phyloP scores from a whole-genome alignment of 2,888 invertebrate genomes.

The Fissipunctia ypsillon region DNA sequence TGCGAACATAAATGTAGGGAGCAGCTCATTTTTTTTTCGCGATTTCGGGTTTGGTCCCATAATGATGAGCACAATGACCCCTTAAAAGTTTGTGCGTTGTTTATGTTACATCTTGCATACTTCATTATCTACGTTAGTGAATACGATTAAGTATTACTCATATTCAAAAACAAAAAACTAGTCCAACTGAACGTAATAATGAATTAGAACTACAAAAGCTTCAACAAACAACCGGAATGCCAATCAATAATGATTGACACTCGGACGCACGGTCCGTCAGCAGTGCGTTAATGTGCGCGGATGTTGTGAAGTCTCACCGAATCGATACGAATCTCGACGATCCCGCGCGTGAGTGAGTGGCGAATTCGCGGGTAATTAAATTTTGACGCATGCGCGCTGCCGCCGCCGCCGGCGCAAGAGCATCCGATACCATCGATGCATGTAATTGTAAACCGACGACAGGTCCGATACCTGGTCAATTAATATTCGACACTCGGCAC shows the following conservation, averaged over 20 bases:
- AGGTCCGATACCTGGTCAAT: slow-evolving; percentile 72
- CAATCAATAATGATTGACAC: slow-evolving; percentile 49
- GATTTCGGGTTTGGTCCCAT: no score
- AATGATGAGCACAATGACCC: no score
- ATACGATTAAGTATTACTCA: slow-evolving; percentile 6
- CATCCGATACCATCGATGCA: slow-evolving; percentile 79
- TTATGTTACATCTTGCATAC: no score
- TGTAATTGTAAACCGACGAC: slow-evolving; percentile 79
- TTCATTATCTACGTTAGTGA: neutral
- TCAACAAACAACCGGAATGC: slow-evolving; percentile 49
- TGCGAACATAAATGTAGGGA: no score
- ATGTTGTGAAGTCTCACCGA: slow-evolving; percentile 54
- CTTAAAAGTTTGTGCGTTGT: no score
- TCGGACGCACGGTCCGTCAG: slow-evolving; percentile 46
- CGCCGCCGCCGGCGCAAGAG: slow-evolving; percentile 72
- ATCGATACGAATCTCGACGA: slow-evolving; percentile 65
- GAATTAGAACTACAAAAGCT: slow-evolving; percentile 40
- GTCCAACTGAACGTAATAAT: slow-evolving; percentile 27
- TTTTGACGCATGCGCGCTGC: slow-evolving; percentile 78
- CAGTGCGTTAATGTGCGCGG: slow-evolving; percentile 50
- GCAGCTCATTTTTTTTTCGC: no score
- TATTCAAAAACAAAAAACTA: slow-evolving; percentile 12
- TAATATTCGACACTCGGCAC: slow-evolving; percentile 75
- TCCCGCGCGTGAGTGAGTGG: slow-evolving; percentile 75
- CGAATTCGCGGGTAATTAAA: slow-evolving; percentile 85